Conservation (phyloP, 2,797 vertebrate species). For the Pangasius sanitwongsei region DNA sequence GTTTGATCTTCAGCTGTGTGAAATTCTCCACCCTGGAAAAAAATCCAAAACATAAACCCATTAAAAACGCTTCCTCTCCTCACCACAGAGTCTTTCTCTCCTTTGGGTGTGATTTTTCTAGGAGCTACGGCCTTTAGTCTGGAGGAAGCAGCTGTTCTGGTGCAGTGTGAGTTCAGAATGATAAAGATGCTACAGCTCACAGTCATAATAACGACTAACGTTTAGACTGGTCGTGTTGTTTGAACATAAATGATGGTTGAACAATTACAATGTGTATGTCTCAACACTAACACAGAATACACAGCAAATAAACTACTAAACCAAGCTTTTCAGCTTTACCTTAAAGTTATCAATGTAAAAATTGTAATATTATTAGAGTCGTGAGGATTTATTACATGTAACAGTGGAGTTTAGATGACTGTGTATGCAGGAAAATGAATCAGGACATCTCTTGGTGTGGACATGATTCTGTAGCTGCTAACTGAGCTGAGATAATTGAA, state of each 20-base stretch:
- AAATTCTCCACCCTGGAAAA: conserved; percentile 56
- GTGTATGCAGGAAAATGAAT: background rate
- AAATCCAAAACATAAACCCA: conserved; percentile 50
- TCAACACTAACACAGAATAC: background rate
- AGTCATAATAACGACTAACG: background rate
- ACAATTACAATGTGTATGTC: background rate
- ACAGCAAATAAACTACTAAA: background rate
- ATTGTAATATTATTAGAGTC: background rate
- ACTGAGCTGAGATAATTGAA: conserved; percentile 2
- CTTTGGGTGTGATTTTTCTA: conserved; percentile 17
- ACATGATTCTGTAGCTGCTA: background rate
- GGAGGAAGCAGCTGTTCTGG: conserved; percentile 24
- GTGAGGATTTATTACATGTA: background rate
- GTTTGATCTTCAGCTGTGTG: conserved; percentile 64
- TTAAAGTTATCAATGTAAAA: background rate
- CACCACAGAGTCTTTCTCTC: conserved; percentile 16
- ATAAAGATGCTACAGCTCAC: background rate
- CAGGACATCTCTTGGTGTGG: background rate
- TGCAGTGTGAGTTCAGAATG: background rate
- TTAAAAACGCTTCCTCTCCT: conserved; percentile 33
- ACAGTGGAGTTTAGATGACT: no score
- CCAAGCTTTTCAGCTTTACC: background rate
- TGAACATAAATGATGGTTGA: background rate
- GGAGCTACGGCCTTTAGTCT: conserved; percentile 25
- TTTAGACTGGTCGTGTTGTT: background rate